Base-by-base conservation (phyloP, 2,113 vertebrate species). In the Lichenostomus cassidix region DNA sequence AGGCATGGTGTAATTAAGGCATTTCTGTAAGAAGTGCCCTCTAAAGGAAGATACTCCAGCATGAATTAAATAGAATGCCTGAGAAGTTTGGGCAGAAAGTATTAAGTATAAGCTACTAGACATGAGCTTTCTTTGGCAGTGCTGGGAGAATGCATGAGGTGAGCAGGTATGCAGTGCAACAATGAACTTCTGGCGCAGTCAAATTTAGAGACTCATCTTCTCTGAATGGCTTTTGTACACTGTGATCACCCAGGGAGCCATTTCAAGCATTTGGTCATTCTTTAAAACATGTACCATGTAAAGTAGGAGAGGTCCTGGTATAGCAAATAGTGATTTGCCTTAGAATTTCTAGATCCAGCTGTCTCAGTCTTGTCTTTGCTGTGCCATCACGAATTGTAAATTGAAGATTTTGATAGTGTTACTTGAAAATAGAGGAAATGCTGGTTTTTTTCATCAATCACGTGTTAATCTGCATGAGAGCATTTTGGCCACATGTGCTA, bases 211-310 rank as follows among this genome's bases (percentile, higher is more conserved):
- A 33, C 53, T 85, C 1, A 2, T 63, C 14, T n/a, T 70, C 74
- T 84, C 35, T 91, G 87, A 90, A 33, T 53, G 35, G 23, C 62
- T 76, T 71, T 12, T 65, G 37, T 62, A 15, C 47, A 31, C 49
- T 68, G 19, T 74, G 69, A 56, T 89, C 56, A 63, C 27, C 56
- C 53, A 41, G 62, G 19, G 28, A 87, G 31, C 24, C 52, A 28
- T 76, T 87, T 85, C 60, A 52, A 58, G n/a, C 7, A 1, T 79
- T 83, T 65, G 33, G 33, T 62, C 58, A 18, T 89, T 82, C 65
- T 79, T 82, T 56, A 64, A 68, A 89, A 31, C 23, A 44, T 0
- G 0, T 47, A n/a, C 24, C 9, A 12, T 0, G 0, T 86, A n/a
- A 81, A 81, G 28, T 12, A 52, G 11, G 29, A 50, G 17, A 22